A percentile compares a stretch with the other conserved stretches of the same genome.
These are phyloP conservation scores for Shinisaurus crocodilurus DNA, from an alignment of 2,113 vertebrate genomes.

Conservation along the genomic window DNA sequence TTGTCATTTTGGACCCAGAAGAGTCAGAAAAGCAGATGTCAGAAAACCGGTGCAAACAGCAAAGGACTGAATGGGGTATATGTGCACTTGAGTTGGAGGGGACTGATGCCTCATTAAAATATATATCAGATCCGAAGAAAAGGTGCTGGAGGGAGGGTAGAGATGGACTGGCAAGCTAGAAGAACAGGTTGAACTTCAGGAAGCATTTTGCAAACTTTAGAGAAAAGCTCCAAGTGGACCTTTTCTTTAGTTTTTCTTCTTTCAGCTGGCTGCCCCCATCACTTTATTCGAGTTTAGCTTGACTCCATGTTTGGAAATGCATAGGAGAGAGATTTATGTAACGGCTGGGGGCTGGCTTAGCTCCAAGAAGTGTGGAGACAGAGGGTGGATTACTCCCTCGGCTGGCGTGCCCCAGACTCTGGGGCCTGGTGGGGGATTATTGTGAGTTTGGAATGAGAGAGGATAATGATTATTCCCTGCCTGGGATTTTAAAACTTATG, in stretches of 20 bases:
- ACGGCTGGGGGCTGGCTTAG: constrained; percentile 9
- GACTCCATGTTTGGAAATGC: constrained; percentile 8
- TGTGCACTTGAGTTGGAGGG: background rate
- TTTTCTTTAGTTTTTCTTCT: background rate
- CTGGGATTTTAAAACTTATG: background rate
- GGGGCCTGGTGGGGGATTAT: background rate
- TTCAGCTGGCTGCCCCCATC: background rate
- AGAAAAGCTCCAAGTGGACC: background rate
- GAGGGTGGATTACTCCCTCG: background rate
- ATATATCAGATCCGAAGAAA: background rate
- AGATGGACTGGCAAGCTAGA: background rate
- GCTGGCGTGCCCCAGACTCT: background rate
- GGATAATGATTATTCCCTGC: background rate
- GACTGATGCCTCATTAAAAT: background rate
- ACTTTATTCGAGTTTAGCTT: background rate
- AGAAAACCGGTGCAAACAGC: background rate
- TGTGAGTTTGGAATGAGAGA: background rate
- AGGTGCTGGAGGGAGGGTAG: background rate
- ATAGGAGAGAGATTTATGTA: constrained; percentile 20
- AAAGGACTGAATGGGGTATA: background rate
- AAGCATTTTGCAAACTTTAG: background rate
- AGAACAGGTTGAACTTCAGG: background rate
- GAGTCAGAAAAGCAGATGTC: background rate
- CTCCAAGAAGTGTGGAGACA: background rate
- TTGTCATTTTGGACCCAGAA: background rate